Evolutionary conservation across 2,888 invertebrate species (phyloP), one percentile per base, ranked within the genome.

Genomic region (Arctia plantaginis): DNA sequence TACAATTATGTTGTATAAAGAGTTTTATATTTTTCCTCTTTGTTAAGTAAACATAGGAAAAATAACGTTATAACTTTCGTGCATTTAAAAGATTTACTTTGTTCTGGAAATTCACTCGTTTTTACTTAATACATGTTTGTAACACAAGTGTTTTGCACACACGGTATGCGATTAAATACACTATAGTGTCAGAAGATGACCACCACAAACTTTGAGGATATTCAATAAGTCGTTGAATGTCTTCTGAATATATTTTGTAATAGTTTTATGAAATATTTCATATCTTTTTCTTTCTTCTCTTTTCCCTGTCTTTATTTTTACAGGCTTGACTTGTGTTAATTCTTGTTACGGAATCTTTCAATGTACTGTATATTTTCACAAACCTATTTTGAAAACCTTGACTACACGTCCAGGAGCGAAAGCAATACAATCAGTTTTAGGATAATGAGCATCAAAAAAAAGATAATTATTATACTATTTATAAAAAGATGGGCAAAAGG

Each of bases 1-100:
- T 71, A 44, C 72, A 44, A 66, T 77, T 72, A 33, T 27, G 62
- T 41, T 62, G 15, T 67, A 15, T 65, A 66, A 10, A 71, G 12
- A 27, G n/a, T 6, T 47, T 62, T 71, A 27, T n/a, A 39, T 66
- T 66, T 55, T 30, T 66, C 4, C 15, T 71, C 8, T n/a, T 67
- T 23, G 62, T 51, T 51, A 18, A 33, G 69, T 39, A 41, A 27
- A 69, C 59, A 27, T 62, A 59, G 12, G 51, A 23, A 13, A 27
- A 2, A 15, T 59, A 69, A 59, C 15, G 13, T 71, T 47, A 30
- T 30, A 20, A 12, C 23, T 47, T 20, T 20, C 30, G 47, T 67
- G 44, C 27, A 30, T 20, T 47, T 44, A 30, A 67, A 13, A 39
- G 35, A 35, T 59, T 59, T 59, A 15, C 30, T 62, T 30, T 62